A percentile compares a stretch with the other conserved stretches of the same genome.
phyloP scores from a whole-genome alignment of 2,113 vertebrate species.

The Beaufortia kweichowensis region DNA sequence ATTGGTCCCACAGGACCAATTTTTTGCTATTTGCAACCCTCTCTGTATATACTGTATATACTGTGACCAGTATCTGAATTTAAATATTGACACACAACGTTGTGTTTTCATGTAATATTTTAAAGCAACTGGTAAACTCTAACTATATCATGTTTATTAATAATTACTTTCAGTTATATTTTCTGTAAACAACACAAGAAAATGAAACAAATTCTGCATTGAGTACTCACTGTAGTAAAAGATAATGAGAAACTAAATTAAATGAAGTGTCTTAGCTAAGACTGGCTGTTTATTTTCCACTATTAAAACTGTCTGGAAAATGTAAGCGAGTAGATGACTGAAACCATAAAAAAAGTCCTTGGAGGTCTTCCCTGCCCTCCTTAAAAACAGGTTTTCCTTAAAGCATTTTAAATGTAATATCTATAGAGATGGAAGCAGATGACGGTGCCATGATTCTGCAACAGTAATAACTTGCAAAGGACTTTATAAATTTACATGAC shows the following conservation, averaged over 20 bases:
- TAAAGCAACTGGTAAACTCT: no score
- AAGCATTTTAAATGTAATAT: slow-evolving; percentile 16
- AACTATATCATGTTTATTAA: background rate
- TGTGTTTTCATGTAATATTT: background rate
- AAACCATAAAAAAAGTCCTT: slow-evolving; percentile 3
- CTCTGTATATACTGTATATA: no score
- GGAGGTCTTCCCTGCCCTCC: slow-evolving; percentile 16
- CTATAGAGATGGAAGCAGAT: slow-evolving; percentile 17
- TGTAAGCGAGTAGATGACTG: background rate
- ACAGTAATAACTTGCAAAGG: background rate
- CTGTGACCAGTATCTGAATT: no score
- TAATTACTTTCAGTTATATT: background rate
- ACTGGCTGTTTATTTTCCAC: background rate
- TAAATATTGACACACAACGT: no score
- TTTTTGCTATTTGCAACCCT: no score
- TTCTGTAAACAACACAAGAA: background rate
- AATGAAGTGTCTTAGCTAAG: background rate
- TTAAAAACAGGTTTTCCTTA: slow-evolving; percentile 5
- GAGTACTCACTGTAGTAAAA: background rate
- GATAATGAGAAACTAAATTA: background rate
- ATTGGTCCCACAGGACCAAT: no score
- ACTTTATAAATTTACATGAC: background rate
- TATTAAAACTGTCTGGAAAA: slow-evolving; percentile 17
- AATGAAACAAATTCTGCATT: background rate
- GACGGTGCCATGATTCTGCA: background rate